Base-by-base conservation (phyloP, 1,140 invertebrate species). In the Steinernema feltiae region DNA sequence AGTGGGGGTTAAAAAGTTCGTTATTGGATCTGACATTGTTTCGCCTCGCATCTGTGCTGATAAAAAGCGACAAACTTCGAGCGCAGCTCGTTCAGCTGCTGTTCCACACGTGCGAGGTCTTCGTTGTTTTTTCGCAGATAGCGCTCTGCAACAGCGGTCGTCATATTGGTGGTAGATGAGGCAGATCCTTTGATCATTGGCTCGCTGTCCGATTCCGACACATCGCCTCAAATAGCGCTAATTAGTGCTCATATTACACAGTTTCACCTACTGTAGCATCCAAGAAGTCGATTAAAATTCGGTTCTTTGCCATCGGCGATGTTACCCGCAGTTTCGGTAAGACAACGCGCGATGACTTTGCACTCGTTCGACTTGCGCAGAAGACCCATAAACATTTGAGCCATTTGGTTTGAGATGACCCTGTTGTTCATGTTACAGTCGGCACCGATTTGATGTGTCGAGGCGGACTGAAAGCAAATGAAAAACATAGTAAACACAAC, bases 221-320 rank as follows among this genome's bases (percentile, higher is more conserved):
- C 41, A 46, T 46, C 41, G n/a, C 41, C 41, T 46, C 7, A 46
- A 46, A n/a, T n/a, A n/a, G n/a, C n/a, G n/a, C n/a, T n/a, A n/a
- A n/a, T n/a, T n/a, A n/a, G n/a, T n/a, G n/a, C n/a, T n/a, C n/a
- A n/a, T n/a, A n/a, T n/a, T n/a, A n/a, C n/a, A n/a, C n/a, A n/a
- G n/a, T n/a, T n/a, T n/a, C n/a, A n/a, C 53, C 3, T 63, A 63
- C 53, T 63, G 24, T 63, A 63, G 53, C 53, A 63, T 7, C 53
- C 53, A 7, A 63, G 53, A 63, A 63, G 53, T 7, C 24, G 12
- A 27, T 63, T 63, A 27, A 63, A 63, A 21, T 63, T 63, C 12
- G 53, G 53, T 21, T 63, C 53, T 21, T 63, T 63, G 15, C 53
- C 53, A 7, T 63, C 53, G 7, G 24, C 7, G 3, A 21, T 21